Base-by-base conservation (phyloP, 2,888 invertebrate genomes). In the Malacosoma neustria region DNA sequence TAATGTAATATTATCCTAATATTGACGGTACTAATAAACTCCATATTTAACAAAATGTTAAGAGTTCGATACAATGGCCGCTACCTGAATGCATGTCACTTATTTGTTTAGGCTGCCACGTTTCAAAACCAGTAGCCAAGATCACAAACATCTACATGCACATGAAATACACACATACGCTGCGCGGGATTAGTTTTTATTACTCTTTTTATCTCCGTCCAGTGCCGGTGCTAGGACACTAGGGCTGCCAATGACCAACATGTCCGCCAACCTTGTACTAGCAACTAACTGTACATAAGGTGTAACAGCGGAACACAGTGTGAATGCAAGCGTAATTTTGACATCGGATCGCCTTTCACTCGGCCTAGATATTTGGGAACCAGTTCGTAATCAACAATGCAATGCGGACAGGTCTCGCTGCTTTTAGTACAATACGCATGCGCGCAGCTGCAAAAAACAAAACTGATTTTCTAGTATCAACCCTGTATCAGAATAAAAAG, bases 361-460 rank as follows among this genome's bases (percentile, higher is more conserved):
- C 70, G 84, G 73, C 84, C 84, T 72, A 79, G 74, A 81, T 84
- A 75, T 80, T 84, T 81, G 44, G 76, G 72, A 82, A 80, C 82
- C 75, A 74, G 84, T 82, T 76, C 62, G 70, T 65, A 71, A 69
- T 71, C 69, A 75, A 51, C 73, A 75, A 77, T 73, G 71, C 72
- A 60, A 58, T 55, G 56, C 56, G 50, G 42, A 53, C 54, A 53
- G 59, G 53, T 47, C 29, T 45, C 48, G 51, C 47, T 46, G 45
- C 45, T 46, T 53, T 58, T 58, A 56, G 57, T 49, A 68, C 61
- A 64, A 70, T 60, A 47, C 50, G 46, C 55, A 60, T 53, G 55
- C 48, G 45, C 45, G 57, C 59, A 67, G 63, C 57, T 68, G 62
- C 57, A 43, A 51, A 53, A 56, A 52, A 54, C 48, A 44, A 35